phyloP scores from a whole-genome alignment of 2,797 vertebrate species.

The Sebastes flavidus region DNA sequence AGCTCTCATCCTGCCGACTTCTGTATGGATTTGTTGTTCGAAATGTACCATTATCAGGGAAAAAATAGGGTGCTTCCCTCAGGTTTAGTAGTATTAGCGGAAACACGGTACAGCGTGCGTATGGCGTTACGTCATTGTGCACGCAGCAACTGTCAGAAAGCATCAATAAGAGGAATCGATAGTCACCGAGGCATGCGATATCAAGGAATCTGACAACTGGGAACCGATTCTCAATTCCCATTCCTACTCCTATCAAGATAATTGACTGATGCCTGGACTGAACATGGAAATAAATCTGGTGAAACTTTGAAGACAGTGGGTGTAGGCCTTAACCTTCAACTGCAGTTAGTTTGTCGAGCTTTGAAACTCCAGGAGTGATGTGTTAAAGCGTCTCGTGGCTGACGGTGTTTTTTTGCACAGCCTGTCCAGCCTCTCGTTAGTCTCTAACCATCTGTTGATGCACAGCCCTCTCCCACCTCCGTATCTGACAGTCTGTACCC shows the following conservation, averaged over 20 bases:
- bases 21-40: no score
- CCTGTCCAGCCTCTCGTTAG: conserved; percentile 26
- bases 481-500: conserved; percentile 2
- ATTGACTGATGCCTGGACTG: background rate
- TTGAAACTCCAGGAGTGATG: background rate
- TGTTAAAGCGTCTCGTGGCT: background rate
- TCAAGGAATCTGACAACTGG: background rate
- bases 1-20: no score
- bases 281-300: background rate
- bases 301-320: background rate
- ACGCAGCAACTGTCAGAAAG: background rate
- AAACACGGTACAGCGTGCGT: no score
- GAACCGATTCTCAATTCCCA: background rate
- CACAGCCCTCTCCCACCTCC: conserved; percentile 6
- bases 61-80: no score
- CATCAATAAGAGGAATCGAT: background rate
- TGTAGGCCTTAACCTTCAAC: background rate
- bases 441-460: conserved; percentile 51
- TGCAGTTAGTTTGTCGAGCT: background rate
- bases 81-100: no score
- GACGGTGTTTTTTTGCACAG: background rate
- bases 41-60: no score
- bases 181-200: fast-evolving
- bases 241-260: background rate
- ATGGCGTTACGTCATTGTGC: background rate